Conservation (phyloP, 2,797 vertebrate species). For the Gymnocypris eckloni region DNA sequence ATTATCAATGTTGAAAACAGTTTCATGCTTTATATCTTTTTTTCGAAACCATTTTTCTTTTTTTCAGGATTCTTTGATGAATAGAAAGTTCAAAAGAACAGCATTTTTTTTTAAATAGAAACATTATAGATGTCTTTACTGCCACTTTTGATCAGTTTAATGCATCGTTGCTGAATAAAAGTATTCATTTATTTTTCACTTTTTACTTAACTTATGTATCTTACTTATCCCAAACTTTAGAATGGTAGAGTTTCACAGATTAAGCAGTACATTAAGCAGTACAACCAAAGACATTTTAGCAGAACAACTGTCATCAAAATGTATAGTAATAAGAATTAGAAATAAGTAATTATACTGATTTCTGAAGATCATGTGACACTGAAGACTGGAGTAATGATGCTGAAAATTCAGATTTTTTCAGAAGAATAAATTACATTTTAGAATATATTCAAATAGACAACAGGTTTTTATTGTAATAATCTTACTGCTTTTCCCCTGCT, state of each 20-base stretch:
- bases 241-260: neutral
- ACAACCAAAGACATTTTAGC: neutral
- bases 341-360: neutral
- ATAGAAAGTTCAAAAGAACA: neutral
- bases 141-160: neutral
- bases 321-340: neutral
- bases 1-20: neutral
- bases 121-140: neutral
- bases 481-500: neutral
- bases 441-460: neutral
- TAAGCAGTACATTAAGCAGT: too few relatives aligned
- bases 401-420: neutral
- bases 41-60: neutral
- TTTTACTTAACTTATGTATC: too few relatives aligned
- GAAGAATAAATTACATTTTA: neutral
- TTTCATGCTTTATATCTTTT: neutral
- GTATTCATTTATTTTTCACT: neutral
- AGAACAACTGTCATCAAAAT: neutral
- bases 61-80: neutral
- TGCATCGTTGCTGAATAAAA: neutral
- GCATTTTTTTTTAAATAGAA: neutral
- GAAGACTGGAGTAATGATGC: neutral
- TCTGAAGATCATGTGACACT: neutral
- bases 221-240: neutral
- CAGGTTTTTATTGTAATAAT: neutral